phyloP scores from a whole-genome alignment of 2,888 invertebrate species.

The Bedellia somnulentella region DNA sequence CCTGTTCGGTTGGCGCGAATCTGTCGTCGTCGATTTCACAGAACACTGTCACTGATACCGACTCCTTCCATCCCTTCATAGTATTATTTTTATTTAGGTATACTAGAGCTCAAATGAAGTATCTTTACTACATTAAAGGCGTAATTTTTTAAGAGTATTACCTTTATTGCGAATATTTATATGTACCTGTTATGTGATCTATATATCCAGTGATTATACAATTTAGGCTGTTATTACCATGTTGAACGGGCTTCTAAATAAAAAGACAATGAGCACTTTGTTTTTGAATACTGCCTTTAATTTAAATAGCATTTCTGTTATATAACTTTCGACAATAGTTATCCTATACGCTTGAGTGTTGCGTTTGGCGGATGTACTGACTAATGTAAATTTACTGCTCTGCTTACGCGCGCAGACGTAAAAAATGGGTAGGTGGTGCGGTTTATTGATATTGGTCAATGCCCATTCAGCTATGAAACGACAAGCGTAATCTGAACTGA shows the following conservation, averaged over 20 bases:
- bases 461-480: too few species aligned
- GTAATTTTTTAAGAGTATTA: conserved; percentile 14
- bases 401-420: too few species aligned
- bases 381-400: too few species aligned
- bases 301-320: too few species aligned
- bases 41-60: conserved; percentile 87
- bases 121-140: conserved; percentile 30
- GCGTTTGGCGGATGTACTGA: too few species aligned
- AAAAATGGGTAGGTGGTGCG: too few species aligned
- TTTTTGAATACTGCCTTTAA: too few species aligned
- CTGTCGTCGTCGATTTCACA: conserved; percentile 89
- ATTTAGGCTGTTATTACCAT: conserved; percentile 24
- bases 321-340: too few species aligned
- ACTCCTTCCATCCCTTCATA: conserved; percentile 3
- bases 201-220: conserved; percentile 30
- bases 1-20: conserved; percentile 94
- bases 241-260: conserved; percentile 14
- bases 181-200: background rate
- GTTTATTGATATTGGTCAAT: too few species aligned
- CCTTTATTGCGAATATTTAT: background rate
- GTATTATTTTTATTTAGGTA: conserved; percentile 1
- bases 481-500: too few species aligned
- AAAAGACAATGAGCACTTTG: too few species aligned
- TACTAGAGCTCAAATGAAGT: conserved; percentile 14
- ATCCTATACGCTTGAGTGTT: too few species aligned